Evolutionary conservation across 2,888 invertebrate species (phyloP).

Genomic region (Netelia melanura): DNA sequence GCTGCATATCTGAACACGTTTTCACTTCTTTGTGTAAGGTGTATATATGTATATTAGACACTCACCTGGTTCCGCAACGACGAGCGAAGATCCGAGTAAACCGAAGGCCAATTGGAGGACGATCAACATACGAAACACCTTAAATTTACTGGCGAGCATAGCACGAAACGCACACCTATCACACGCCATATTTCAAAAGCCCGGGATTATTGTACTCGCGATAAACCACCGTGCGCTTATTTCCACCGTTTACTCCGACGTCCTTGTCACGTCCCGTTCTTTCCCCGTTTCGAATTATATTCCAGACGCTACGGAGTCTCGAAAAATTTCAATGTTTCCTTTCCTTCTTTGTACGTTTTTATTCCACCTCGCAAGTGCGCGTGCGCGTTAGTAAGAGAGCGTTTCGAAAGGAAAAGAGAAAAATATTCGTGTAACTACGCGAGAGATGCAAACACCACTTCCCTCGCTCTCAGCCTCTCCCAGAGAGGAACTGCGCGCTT

Average conservation of each 20-base stretch:
- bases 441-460: background rate
- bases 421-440: background rate
- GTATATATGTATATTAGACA: background rate
- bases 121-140: constrained; percentile 66
- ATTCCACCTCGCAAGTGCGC: background rate
- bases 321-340: background rate
- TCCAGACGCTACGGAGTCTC: background rate
- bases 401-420: background rate
- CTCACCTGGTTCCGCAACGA: constrained; percentile 67
- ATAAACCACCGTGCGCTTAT: constrained; percentile 39
- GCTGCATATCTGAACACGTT: too few relatives aligned
- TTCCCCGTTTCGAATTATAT: background rate
- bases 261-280: background rate
- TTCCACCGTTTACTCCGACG: constrained; percentile 18
- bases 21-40: background rate
- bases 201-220: constrained; percentile 28
- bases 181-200: constrained; percentile 71
- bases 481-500: background rate
- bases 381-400: background rate
- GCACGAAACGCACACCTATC: constrained; percentile 60
- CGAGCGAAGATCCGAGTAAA: constrained; percentile 59
- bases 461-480: constrained; percentile 11
- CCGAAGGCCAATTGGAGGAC: constrained; percentile 68
- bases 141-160: constrained; percentile 55
- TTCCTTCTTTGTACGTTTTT: background rate